These are phyloP conservation scores for Origma solitaria DNA, from an alignment of 2,113 vertebrate genomes.

Conservation along the genomic window DNA sequence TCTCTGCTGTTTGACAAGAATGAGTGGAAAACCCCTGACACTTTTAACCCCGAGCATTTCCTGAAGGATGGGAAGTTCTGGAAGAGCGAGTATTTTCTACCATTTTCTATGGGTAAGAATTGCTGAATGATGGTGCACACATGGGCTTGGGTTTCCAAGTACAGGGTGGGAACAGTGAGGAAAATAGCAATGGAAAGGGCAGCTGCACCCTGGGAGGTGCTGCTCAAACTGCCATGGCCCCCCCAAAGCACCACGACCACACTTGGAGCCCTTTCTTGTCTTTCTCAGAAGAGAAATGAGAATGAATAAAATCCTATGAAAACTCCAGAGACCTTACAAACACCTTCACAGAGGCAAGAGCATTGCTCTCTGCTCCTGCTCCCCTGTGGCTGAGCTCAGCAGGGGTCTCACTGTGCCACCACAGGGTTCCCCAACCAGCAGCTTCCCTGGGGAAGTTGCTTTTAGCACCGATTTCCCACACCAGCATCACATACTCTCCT, in stretches of 20 bases:
- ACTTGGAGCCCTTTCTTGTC: background rate
- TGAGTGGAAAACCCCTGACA: constrained; percentile 76
- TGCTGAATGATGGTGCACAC: background rate
- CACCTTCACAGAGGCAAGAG: background rate
- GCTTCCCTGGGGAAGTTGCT: background rate
- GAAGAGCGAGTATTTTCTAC: constrained; percentile 76
- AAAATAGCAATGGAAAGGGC: background rate
- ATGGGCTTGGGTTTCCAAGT: background rate
- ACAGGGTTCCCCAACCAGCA: background rate
- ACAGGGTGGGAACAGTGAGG: background rate
- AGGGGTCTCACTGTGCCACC: background rate
- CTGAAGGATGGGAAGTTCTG: constrained; percentile 80
- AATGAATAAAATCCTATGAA: background rate
- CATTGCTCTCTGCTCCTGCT: rapidly evolving
- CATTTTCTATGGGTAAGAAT: constrained; percentile 81
- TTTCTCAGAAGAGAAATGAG: background rate
- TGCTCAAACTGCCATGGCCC: rapidly evolving
- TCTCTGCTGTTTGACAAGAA: constrained; percentile 78
- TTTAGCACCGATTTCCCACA: background rate
- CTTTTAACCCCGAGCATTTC: constrained; percentile 84
- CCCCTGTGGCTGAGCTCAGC: too few relatives aligned
- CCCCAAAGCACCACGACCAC: background rate
- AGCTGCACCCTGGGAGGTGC: background rate
- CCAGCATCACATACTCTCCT: background rate
- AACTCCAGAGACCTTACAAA: background rate